These are phyloP conservation scores for Bellardia bayeri DNA, from an alignment of 2,888 invertebrate species.

Conservation along the genomic window DNA sequence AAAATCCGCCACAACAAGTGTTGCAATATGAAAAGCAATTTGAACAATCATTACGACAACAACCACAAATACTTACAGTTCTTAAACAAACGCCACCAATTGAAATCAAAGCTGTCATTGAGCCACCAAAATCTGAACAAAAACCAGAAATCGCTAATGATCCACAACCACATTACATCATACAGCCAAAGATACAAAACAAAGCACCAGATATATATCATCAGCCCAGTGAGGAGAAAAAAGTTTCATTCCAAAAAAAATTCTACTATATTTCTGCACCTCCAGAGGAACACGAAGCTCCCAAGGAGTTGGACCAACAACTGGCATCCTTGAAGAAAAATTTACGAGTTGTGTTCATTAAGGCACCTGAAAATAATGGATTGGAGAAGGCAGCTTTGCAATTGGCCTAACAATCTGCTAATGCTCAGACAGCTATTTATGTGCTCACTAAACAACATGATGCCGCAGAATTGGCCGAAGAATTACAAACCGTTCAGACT, in stretches of 20 bases:
- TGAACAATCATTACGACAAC: slow-evolving; percentile 7
- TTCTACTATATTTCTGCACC: slow-evolving; percentile 76
- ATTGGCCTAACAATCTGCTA: slow-evolving; percentile 72
- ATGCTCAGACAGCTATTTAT: slow-evolving; percentile 75
- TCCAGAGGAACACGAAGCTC: slow-evolving; percentile 69
- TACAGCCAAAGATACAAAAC: not conserved
- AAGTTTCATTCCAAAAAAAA: slow-evolving; percentile 71
- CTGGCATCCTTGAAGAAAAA: slow-evolving; percentile 73
- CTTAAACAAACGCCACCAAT: not conserved
- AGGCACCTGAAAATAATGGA: slow-evolving; percentile 76
- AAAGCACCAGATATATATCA: not conserved
- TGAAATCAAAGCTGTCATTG: not conserved
- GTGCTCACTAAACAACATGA: slow-evolving; percentile 76
- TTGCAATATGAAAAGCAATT: slow-evolving; percentile 25
- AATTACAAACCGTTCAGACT: slow-evolving; percentile 67
- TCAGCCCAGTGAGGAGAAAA: not conserved
- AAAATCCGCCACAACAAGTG: slow-evolving; percentile 44
- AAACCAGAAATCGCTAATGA: slow-evolving; percentile 9
- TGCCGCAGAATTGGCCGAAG: slow-evolving; percentile 72
- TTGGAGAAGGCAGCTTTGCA: slow-evolving; percentile 73
- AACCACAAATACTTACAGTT: slow-evolving; percentile 11
- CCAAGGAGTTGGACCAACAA: slow-evolving; percentile 63
- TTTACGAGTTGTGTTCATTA: slow-evolving; percentile 76
- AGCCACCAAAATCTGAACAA: not conserved
- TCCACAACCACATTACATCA: slow-evolving; percentile 12